Percentiles rank a stretch among this genome's conserved stretches.
Evolutionary conservation across 2,797 vertebrate species (phyloP).

Genomic region (Anguilla anguilla): DNA sequence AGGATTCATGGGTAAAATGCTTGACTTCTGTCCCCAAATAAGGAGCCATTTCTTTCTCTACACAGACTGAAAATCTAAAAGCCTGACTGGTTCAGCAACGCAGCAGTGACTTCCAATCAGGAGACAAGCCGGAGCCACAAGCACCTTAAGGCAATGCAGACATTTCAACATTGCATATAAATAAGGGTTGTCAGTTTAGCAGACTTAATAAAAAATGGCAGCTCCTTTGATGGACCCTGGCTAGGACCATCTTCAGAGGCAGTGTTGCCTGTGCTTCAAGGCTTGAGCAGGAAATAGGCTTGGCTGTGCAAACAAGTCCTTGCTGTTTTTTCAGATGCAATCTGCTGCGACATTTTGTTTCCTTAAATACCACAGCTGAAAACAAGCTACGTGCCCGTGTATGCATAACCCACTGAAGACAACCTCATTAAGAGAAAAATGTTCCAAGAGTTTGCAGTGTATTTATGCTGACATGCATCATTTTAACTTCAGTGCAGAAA

Average conservation of each 20-base stretch:
- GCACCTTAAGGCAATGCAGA: background rate
- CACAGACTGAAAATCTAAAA: background rate
- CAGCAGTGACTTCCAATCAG: background rate
- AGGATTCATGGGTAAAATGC: background rate
- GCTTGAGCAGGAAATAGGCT: conserved; percentile 2
- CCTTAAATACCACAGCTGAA: background rate
- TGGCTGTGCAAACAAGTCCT: background rate
- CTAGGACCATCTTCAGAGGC: background rate
- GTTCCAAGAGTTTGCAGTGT: background rate
- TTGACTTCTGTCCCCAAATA: background rate
- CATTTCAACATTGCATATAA: background rate
- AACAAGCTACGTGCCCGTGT: background rate
- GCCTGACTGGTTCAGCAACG: background rate
- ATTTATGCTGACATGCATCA: background rate
- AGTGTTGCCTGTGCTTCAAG: background rate
- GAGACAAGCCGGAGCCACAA: background rate
- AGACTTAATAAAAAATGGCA: conserved; percentile 7
- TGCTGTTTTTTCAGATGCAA: background rate
- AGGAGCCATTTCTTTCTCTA: background rate
- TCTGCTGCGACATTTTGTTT: background rate
- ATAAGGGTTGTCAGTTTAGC: conserved; percentile 6
- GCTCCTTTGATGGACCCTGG: background rate
- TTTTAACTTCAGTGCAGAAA: background rate
- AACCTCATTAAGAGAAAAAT: background rate
- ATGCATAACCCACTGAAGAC: background rate